Percentiles rank a stretch among this genome's conserved stretches.
phyloP scores from a whole-genome alignment of 2,113 vertebrate species.

The Amphiprion ocellaris region DNA sequence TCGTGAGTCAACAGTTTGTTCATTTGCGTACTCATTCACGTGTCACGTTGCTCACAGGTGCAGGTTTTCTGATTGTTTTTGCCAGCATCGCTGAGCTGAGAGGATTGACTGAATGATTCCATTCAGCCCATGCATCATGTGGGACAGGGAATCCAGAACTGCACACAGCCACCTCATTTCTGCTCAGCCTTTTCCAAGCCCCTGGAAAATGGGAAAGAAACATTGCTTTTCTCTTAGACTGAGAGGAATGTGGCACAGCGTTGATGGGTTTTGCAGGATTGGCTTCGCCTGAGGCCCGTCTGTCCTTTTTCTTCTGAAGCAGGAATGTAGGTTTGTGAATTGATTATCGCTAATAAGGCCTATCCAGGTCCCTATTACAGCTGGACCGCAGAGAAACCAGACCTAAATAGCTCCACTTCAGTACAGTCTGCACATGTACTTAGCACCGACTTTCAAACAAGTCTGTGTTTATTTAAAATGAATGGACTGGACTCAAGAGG shows the following conservation, averaged over 20 bases:
- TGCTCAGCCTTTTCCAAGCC: conserved; percentile 61
- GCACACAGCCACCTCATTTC: conserved; percentile 51
- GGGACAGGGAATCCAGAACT: conserved; percentile 27
- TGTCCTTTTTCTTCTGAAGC: conserved; percentile 60
- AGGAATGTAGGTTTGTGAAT: conserved; percentile 73
- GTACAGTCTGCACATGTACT: conserved; percentile 66
- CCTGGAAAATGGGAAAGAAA: conserved; percentile 68
- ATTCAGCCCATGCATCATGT: conserved; percentile 40
- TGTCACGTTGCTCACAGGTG: conserved; percentile 15
- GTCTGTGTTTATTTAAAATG: conserved; percentile 68
- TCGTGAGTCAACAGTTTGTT: neutral
- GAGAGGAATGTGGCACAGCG: conserved; percentile 72
- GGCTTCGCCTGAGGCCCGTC: conserved; percentile 48
- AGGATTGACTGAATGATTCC: conserved; percentile 50
- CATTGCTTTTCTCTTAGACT: conserved; percentile 68
- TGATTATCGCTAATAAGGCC: conserved; percentile 72
- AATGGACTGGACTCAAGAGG: conserved; percentile 41
- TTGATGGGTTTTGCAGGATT: conserved; percentile 74
- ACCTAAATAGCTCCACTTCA: conserved; percentile 50
- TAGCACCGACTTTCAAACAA: conserved; percentile 51
- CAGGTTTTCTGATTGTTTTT: conserved; percentile 50
- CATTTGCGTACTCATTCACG: neutral
- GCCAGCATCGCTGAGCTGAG: conserved; percentile 21
- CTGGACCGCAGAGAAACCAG: conserved; percentile 46
- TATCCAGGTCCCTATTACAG: conserved; percentile 59